Evolutionary conservation across 2,113 vertebrate species (phyloP).

Genomic region (Gambusia holbrooki): DNA sequence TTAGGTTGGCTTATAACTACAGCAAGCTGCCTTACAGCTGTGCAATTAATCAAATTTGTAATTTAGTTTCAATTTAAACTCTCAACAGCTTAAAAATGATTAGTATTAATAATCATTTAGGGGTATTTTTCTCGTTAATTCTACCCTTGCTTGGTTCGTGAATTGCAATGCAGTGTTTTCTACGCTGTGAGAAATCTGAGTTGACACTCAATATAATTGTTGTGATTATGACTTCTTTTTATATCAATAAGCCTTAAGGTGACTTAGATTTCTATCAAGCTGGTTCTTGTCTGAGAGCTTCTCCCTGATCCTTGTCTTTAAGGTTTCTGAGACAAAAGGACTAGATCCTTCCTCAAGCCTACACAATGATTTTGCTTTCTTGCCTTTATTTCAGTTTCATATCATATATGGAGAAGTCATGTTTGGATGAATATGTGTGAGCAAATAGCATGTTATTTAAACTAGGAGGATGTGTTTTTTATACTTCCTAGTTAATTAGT

Average conservation of each 20-base stretch:
- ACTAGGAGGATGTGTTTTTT: not conserved
- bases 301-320: not conserved
- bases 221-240: not conserved
- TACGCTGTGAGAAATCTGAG: not conserved
- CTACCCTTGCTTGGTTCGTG: not conserved
- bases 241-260: not conserved
- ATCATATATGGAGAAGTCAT: not conserved
- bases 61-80: not conserved
- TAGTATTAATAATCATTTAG: not conserved
- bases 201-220: not conserved
- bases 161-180: not conserved
- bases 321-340: not conserved
- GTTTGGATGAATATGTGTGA: not conserved
- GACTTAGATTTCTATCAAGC: not conserved
- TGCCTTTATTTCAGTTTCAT: not conserved
- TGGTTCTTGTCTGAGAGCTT: not conserved
- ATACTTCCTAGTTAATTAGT: not conserved
- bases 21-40: no score
- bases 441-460: not conserved
- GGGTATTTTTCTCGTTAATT: not conserved
- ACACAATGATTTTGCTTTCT: not conserved
- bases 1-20: no score
- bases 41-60: no score
- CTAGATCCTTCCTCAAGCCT: no score
- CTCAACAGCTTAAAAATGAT: not conserved